Conservation (phyloP, 37 sponge, comb jelly and placozoan genomes). For the Oopsacas minuta region DNA sequence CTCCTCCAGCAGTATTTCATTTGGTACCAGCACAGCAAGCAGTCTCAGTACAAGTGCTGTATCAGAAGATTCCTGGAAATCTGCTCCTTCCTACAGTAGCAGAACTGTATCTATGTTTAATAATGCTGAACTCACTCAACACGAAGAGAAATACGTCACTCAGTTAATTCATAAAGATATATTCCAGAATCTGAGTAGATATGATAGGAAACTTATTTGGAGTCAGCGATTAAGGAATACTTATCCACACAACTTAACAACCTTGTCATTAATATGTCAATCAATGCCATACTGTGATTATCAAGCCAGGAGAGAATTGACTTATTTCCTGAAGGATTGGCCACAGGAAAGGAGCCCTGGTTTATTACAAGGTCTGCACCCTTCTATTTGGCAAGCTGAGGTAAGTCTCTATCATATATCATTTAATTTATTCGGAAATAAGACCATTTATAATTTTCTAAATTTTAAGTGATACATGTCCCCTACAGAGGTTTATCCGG, state of each 20-base stretch:
- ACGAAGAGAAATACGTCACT: background rate
- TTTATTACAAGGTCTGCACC: background rate
- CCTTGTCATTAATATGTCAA: background rate
- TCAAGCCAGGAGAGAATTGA: background rate
- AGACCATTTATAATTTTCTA: background rate
- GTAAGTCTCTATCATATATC: background rate
- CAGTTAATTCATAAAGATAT: background rate
- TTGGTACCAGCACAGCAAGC: background rate
- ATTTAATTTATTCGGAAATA: background rate
- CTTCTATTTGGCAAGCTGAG: background rate
- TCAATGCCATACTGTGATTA: background rate
- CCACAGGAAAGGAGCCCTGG: background rate
- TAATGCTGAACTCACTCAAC: background rate
- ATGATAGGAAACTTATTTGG: background rate
- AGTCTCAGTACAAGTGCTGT: background rate
- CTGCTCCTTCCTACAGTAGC: background rate
- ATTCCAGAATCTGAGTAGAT: background rate
- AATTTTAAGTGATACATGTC: too few relatives aligned
- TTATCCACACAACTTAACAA: conserved; percentile 3
- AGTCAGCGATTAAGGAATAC: background rate
- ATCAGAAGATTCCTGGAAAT: background rate
- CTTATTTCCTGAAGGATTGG: conserved; percentile 4
- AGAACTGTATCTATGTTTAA: background rate
- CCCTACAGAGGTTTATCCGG: too few relatives aligned
- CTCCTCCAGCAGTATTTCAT: background rate